Base-by-base conservation (phyloP, 2,888 invertebrate species). In the Campopleginae sp. region DNA sequence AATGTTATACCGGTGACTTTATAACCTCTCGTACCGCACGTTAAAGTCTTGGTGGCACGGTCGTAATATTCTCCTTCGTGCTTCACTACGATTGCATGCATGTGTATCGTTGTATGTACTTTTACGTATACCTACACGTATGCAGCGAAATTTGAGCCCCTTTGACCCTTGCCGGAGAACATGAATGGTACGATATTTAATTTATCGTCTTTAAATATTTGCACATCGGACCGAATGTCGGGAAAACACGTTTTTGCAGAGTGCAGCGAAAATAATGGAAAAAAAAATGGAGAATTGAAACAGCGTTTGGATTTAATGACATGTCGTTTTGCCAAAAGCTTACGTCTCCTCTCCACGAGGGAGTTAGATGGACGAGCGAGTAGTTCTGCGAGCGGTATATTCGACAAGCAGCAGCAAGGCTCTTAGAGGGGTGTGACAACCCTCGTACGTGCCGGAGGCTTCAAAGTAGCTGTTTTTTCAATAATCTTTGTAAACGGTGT, bases 41-140 rank as follows among this genome's bases (percentile, higher is more conserved):
- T 80, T 74, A 80, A 74, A 74, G 44, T 66, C 61, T n/a, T 31
- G 44, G 27, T 65, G 44, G 65, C n/a, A 38, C 44, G 23, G 42
- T 80, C 72, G 66, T 66, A 74, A 74, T 51, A 66, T 7, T n/a
- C 19, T 19, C 48, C 19, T 51, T 63, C 61, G 27, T 31, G 14
- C 8, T 58, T 42, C 44, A 54, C 23, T 44, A n/a, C n/a, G 68
- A 33, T 51, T 42, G 14, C 17, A 58, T 42, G 14, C 10, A 58
- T 46, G 46, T 1, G n/a, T n/a, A 48, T n/a, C 46, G 17, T n/a
- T 48, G 5, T 48, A 48, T 48, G n/a, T 4, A 48, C n/a, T 4
- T 48, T n/a, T n/a, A 48, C n/a, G 17, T n/a, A n/a, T 48, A 48
- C 0, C 46, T 4, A 4, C n/a, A 44, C 5, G 8, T 0, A 48